Evolutionary conservation across 1,140 invertebrate species (phyloP), one percentile per base, ranked within the genome.

Genomic region (Drosophila paulistorum): DNA sequence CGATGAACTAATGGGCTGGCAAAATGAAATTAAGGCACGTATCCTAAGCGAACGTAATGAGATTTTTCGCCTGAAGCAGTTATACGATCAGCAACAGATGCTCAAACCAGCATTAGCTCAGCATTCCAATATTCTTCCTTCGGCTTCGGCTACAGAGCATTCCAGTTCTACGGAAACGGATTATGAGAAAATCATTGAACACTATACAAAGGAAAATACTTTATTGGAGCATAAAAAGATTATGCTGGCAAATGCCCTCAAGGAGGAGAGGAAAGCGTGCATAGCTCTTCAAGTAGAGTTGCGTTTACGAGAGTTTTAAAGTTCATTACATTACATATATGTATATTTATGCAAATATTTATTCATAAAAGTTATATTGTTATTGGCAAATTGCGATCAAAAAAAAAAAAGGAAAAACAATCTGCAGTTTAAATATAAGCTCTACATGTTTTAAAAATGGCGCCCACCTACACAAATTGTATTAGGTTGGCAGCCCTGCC

Each of bases 11-110:
- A 83, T 95, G n/a, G 94, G 94, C 58, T 93, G 95, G 77, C 95
- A 96, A 74, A 93, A 94, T 1, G 92, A 94, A 26, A 85, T 96
- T 5, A 95, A 94, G 85, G 93, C 93, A 0, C 94, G 95, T 79
- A 95, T 96, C 39, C 93, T 93, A 68, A 94, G 94, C 1, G 95
- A 96, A 89, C 94, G 94, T 72, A 94, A 94, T 66, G 95, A 95
- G 92, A 94, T 95, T 9, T 94, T 95, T 71, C 94, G 94, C 82
- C 90, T 96, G 14, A 93, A 94, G 71, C 94, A 94, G 58, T 74
- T 79, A 20, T 81, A 74, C 45, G 90, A 91, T 33, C 76, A 85
- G 45, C 74, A 93, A 91, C 35, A 93, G 92, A 39, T 39, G 37
- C 62, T 58, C 2, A 78, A 75, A 13, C 63, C 91, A 10, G 45